Conservation (phyloP, 1,140 invertebrate genomes). For the Pinna nobilis region DNA sequence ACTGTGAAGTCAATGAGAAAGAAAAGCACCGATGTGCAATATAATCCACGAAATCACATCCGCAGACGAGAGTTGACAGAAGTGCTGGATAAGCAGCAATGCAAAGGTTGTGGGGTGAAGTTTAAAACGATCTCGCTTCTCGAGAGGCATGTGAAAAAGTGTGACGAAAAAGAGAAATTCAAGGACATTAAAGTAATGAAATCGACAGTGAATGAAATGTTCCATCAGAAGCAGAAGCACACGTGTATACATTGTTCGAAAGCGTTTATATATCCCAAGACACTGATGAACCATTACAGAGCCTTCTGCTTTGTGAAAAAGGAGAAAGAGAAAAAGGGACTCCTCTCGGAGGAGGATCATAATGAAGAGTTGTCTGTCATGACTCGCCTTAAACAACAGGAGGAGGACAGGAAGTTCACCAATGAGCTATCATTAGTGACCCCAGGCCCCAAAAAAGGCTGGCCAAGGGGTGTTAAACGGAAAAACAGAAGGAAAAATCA, state of each 20-base stretch:
- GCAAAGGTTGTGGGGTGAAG: constrained; percentile 63
- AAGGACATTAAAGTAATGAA: constrained; percentile 57
- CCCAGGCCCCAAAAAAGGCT: constrained; percentile 44
- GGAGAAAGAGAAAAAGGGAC: constrained; percentile 39
- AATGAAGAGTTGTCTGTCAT: constrained; percentile 48
- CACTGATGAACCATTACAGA: constrained; percentile 59
- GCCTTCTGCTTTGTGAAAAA: constrained; percentile 60
- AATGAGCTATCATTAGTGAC: constrained; percentile 26
- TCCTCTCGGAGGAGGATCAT: constrained; percentile 47
- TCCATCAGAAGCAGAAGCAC: constrained; percentile 49
- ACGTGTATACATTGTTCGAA: constrained; percentile 59
- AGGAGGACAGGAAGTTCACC: constrained; percentile 36
- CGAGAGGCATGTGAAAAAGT: constrained; percentile 66
- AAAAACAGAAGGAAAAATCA: constrained; percentile 54
- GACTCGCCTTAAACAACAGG: constrained; percentile 50
- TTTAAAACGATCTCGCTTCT: constrained; percentile 65
- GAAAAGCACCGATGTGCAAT: constrained; percentile 52
- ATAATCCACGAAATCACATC: constrained; percentile 65
- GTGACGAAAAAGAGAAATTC: constrained; percentile 62
- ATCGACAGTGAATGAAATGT: constrained; percentile 37
- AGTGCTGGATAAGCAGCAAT: constrained; percentile 64
- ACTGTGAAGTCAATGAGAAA: constrained; percentile 24
- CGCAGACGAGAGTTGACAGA: constrained; percentile 61
- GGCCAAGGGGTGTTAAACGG: constrained; percentile 56
- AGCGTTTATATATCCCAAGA: constrained; percentile 62